Evolutionary conservation across 2,797 vertebrate genomes (phyloP), one percentile per base, ranked within the genome.

Genomic region (Bucorvus abyssinicus): DNA sequence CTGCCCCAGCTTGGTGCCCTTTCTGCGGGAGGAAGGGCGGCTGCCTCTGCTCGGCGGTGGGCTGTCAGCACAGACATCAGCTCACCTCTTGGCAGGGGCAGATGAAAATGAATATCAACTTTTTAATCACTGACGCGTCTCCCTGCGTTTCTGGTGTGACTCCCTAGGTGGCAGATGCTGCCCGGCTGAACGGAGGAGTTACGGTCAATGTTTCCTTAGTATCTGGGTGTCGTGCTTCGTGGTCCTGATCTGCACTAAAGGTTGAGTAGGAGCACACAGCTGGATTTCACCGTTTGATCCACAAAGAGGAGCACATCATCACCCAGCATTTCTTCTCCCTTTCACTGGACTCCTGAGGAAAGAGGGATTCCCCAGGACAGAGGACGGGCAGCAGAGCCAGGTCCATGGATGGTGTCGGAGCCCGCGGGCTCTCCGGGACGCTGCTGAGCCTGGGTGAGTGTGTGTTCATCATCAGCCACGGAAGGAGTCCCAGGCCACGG

Each of bases 391-490:
- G 50, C 36, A 21, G 24, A 29, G 57, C 11, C 40, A 13, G 23
- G 7, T 4, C 67, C 21, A 1, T 3, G 32, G n/a, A 11, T 0
- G 10, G 12, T 13, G 20, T 19, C 4, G 0, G 4, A 47, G 74
- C 20, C 59, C 6, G 0, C 1, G 1, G 42, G 26, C 20, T 42
- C 45, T 6, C 27, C 1, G 30, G 34, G 53, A 13, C 6, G 1
- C 16, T 6, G 21, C 57, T 6, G 42, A 61, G 50, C 38, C 47
- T 2, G 18, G 22, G 18, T 3, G 24, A 20, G 34, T 30, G 36
- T 2, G 7, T 11, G 22, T 3, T 15, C 30, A 6, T 34, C 56
- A 8, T 2, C 75, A 49, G 60, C 16, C 47, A 4, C 14, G 2
- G 4, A 36, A 27, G 60, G 26, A 17, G 24, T 6, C 63, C 77